Evolutionary conservation across 2,888 invertebrate genomes (phyloP), one percentile per base, ranked within the genome.

Genomic region (Agrochola circellaris): DNA sequence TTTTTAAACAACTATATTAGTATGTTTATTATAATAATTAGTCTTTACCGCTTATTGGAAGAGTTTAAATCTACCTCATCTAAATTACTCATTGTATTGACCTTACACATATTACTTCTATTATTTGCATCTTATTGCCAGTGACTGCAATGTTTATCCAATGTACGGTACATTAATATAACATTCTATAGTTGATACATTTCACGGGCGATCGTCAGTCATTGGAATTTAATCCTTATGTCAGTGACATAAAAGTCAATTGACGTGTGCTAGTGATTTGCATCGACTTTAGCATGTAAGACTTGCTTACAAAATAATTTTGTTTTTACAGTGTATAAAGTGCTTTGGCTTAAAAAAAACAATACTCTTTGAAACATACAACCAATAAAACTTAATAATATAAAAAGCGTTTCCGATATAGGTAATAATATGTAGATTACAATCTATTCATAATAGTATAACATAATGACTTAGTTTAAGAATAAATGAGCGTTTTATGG

Each of bases 401-500:
- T 62, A 74, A 77, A 71, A 81, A 80, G 73, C 77, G 73, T n/a
- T 65, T 77, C 58, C 38, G 51, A 85, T 84, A 75, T 66, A 73
- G 34, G n/a, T n/a, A n/a, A 42, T 73, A 61, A 65, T 74, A 30
- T 30, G 30, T 34, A 71, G 20, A 54, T 58, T 68, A 72, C 23
- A 30, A 70, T 61, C 26, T 61, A 79, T 62, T 23, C 11, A 70
- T 62, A 73, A 48, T 70, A 61, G 56, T 79, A 60, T 60, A 82
- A 85, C 62, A 62, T 56, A 77, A 75, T 85, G 81, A 84, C 82
- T 84, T 81, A 83, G 71, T 73, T 65, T 85, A 82, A 65, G 72
- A 82, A 85, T 81, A 85, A 82, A 84, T 87, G 86, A 87, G 87
- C 88, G 76, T 84, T 86, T 83, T 73, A 75, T 87, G 85, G 85